These are phyloP conservation scores for Columba guinea DNA, from an alignment of 2,797 vertebrate species.

Conservation along the genomic window DNA sequence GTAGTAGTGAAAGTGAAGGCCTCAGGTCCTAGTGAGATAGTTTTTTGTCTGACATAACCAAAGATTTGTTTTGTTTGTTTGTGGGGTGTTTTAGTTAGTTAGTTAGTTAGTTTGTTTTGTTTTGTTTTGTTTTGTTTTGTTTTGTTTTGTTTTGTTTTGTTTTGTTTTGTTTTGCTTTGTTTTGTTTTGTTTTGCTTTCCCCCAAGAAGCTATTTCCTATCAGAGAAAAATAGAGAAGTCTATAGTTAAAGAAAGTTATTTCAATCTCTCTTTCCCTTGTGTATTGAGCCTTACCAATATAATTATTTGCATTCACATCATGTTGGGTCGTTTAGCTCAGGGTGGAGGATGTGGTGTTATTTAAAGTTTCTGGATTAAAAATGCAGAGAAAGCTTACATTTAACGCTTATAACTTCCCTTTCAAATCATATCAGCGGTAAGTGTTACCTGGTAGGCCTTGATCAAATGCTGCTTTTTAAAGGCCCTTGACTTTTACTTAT, in stretches of 20 bases:
- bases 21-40: background rate
- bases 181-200: accelerated
- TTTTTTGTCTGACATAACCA: background rate
- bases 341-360: background rate
- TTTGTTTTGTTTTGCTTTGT: too few species aligned
- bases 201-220: background rate
- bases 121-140: too few species aligned
- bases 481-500: background rate
- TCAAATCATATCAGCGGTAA: background rate
- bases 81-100: background rate
- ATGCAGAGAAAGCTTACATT: background rate
- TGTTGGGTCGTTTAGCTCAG: background rate
- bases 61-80: too few species aligned
- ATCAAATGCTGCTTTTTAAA: background rate
- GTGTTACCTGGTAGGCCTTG: background rate
- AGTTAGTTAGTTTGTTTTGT: too few species aligned
- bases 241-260: background rate
- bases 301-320: background rate
- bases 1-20: background rate
- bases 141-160: too few species aligned
- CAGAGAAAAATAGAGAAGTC: background rate
- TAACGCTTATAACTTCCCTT: background rate
- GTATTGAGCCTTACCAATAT: background rate
- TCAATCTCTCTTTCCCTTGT: background rate
- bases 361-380: background rate